A percentile compares a stretch with the other conserved stretches of the same genome.
These are phyloP conservation scores for Triplophysa tibetana DNA, from an alignment of 2,113 vertebrate genomes.

Conservation along the genomic window DNA sequence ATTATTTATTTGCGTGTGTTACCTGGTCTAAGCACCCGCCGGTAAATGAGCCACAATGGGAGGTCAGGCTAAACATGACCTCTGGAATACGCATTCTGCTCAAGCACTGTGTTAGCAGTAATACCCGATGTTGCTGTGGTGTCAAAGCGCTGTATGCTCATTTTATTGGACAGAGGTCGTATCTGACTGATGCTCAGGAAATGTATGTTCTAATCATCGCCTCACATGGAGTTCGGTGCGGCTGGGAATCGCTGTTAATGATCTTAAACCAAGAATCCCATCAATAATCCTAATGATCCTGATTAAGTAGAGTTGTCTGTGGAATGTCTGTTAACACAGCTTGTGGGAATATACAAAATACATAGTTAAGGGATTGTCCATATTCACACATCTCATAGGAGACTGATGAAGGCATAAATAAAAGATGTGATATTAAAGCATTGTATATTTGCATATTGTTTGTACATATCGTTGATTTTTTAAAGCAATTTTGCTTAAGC, in stretches of 20 bases:
- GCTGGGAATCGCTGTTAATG: constrained; percentile 22
- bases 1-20: constrained; percentile 51
- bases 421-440: too few species aligned
- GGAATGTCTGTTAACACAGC: constrained; percentile 8
- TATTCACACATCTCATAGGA: neutral
- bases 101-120: constrained; percentile 13
- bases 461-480: too few species aligned
- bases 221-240: neutral
- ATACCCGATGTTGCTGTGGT: neutral
- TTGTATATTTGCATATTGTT: too few species aligned
- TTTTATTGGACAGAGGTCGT: constrained; percentile 21
- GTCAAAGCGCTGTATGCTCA: constrained; percentile 19
- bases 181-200: constrained; percentile 28
- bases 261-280: constrained; percentile 26
- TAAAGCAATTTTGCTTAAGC: too few species aligned
- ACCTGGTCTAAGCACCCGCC: constrained; percentile 18
- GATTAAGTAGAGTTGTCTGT: constrained; percentile 22
- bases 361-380: neutral
- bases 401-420: neutral
- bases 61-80: constrained; percentile 42
- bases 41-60: constrained; percentile 52
- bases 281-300: constrained; percentile 36
- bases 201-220: constrained; percentile 12
- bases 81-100: constrained; percentile 34
- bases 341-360: constrained; percentile 14